Evolutionary conservation across 2,113 vertebrate genomes (phyloP), one percentile per base, ranked within the genome.

Genomic region (Pardalotus punctatus): DNA sequence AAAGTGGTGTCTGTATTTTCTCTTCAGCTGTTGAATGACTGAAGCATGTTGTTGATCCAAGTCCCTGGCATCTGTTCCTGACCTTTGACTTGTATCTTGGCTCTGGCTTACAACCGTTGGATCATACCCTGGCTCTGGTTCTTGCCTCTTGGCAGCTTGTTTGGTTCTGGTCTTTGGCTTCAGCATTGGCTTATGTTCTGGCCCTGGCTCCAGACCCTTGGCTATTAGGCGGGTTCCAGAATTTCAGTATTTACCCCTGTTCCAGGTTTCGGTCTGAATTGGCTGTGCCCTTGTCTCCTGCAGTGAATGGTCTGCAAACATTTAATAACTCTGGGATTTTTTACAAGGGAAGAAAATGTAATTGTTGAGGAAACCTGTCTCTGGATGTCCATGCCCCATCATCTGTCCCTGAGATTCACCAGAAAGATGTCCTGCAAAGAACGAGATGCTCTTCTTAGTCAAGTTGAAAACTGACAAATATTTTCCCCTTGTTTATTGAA

Each of bases 31-130:
- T 82, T 71, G 58, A 93, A 72, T 0, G 1, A 36, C 42, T 90
- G 95, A 93, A 94, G 66, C 18, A 25, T 73, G 54, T 61, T 84
- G 69, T 79, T 87, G 87, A 90, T 94, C 50, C 74, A 72, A 88
- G 81, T 10, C 45, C 28, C 50, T 96, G 92, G 92, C 85, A 97
- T 87, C 82, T 88, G 50, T 77, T 80, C 24, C 58, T 94, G 88
- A 95, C 94, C 95, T 96, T 93, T 96, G 95, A 84, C 79, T 92
- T 92, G 67, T 33, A 69, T 77, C 62, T 90, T 90, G 82, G 66
- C 85, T 90, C 64, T 88, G 53, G 29, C 23, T 83, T 13, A 62
- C 50, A 92, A 66, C 8, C 16, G 23, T 95, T 57, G 79, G 79
- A 95, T 95, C 71, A 38, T 61, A 80, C 50, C 45, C 64, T 91